Conservation (phyloP, 1,140 invertebrate genomes). For the Solenopsis fugax region DNA sequence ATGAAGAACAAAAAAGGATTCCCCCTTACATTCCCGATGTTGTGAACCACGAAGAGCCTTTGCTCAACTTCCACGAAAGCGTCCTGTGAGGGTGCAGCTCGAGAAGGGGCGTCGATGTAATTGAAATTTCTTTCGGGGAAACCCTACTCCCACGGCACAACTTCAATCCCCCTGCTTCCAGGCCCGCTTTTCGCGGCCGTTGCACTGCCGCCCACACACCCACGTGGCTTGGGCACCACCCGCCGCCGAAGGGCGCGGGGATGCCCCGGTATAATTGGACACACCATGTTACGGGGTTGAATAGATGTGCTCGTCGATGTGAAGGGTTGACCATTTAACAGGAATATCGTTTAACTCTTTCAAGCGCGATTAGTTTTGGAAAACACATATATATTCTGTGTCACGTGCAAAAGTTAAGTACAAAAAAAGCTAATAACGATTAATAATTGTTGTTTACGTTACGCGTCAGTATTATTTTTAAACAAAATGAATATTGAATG, state of each 20-base stretch:
- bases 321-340: slow-evolving; percentile 33
- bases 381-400: not conserved
- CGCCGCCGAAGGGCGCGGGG: slow-evolving; percentile 27
- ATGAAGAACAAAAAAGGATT: slow-evolving; percentile 27
- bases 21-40: slow-evolving; percentile 27
- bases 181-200: slow-evolving; percentile 72
- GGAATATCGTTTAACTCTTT: slow-evolving; percentile 49
- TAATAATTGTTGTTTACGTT: not conserved
- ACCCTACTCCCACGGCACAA: slow-evolving; percentile 65
- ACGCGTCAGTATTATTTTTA: not conserved
- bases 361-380: slow-evolving; percentile 14
- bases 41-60: slow-evolving; percentile 63
- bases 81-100: slow-evolving; percentile 52
- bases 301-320: slow-evolving; percentile 37
- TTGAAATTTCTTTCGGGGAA: slow-evolving; percentile 81
- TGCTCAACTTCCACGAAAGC: slow-evolving; percentile 71
- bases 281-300: slow-evolving; percentile 61
- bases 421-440: not conserved
- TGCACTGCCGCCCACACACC: slow-evolving; percentile 74
- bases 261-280: slow-evolving; percentile 57
- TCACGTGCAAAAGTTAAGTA: not conserved
- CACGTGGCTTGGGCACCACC: slow-evolving; percentile 40
- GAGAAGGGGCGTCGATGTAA: slow-evolving; percentile 70
- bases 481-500: not conserved
- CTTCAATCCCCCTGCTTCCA: slow-evolving; percentile 42